Evolutionary conservation across 2,797 vertebrate genomes (phyloP).

Genomic region (Distichodus sexfasciatus): DNA sequence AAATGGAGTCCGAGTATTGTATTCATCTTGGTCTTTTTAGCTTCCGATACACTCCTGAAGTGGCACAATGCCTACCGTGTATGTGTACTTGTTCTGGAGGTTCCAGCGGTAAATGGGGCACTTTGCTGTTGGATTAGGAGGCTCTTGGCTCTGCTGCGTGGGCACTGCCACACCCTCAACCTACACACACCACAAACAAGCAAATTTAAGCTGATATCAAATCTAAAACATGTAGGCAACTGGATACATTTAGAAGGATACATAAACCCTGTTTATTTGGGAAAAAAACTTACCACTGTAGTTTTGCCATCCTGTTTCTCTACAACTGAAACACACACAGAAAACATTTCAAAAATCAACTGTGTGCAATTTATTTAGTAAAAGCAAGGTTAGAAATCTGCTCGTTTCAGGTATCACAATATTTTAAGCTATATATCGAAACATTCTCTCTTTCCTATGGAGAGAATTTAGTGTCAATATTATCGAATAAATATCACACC

Average conservation of each 20-base stretch:
- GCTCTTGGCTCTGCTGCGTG: constrained; percentile 59
- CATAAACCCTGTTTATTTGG: background rate
- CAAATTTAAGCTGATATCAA: background rate
- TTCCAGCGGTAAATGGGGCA: constrained; percentile 98
- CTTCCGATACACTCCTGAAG: background rate
- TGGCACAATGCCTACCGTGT: constrained; percentile 79
- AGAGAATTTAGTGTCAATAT: too few species aligned
- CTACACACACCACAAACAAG: constrained; percentile 60
- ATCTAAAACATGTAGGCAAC: background rate
- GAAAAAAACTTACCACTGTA: constrained; percentile 62
- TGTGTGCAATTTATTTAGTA: background rate
- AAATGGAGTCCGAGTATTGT: too few species aligned
- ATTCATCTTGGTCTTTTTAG: background rate
- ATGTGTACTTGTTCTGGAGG: constrained; percentile 90
- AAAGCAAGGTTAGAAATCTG: too few species aligned
- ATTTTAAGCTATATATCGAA: too few species aligned
- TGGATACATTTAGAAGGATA: background rate
- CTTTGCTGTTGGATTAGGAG: constrained; percentile 88
- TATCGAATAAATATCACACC: too few species aligned
- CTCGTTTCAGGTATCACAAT: too few species aligned
- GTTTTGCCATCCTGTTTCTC: constrained; percentile 66
- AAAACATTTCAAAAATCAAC: background rate
- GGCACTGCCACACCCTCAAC: constrained; percentile 80
- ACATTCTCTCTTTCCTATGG: too few species aligned
- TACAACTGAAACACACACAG: constrained; percentile 65